Conservation (phyloP, 2,797 vertebrate genomes). For the Vespertilio murinus region DNA sequence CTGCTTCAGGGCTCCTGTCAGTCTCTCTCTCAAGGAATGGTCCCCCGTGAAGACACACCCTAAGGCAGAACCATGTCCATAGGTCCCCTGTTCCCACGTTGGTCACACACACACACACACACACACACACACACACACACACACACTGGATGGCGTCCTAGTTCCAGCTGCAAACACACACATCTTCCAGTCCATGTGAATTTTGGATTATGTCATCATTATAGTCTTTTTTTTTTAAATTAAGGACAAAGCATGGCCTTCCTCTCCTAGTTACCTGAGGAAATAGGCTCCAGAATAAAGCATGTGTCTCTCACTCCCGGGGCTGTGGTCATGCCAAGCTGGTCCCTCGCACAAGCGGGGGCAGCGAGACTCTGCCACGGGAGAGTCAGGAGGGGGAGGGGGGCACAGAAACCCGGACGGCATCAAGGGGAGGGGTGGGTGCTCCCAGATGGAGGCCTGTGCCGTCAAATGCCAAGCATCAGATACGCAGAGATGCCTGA, state of each 20-base stretch:
- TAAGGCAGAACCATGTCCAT: neutral
- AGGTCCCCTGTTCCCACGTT: accelerated
- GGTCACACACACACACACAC: neutral
- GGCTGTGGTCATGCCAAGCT: neutral
- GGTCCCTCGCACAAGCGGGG: neutral
- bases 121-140: neutral
- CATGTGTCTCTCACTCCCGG: neutral
- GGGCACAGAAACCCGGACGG: neutral
- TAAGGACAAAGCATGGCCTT: neutral
- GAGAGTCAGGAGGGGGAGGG: neutral
- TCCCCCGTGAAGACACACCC: neutral
- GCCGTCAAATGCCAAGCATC: neutral
- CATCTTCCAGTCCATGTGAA: neutral
- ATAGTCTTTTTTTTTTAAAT: neutral
- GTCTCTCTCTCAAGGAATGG: neutral
- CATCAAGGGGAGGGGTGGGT: accelerated
- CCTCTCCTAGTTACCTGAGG: neutral
- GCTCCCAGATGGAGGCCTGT: neutral
- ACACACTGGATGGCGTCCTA: neutral
- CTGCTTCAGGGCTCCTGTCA: accelerated
- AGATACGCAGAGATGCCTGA: neutral
- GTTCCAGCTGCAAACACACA: neutral
- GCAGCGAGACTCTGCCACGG: neutral
- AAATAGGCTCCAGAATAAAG: neutral
- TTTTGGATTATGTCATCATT: neutral